phyloP scores from a whole-genome alignment of 1,140 invertebrate species.

The Metopolophium dirhodum region DNA sequence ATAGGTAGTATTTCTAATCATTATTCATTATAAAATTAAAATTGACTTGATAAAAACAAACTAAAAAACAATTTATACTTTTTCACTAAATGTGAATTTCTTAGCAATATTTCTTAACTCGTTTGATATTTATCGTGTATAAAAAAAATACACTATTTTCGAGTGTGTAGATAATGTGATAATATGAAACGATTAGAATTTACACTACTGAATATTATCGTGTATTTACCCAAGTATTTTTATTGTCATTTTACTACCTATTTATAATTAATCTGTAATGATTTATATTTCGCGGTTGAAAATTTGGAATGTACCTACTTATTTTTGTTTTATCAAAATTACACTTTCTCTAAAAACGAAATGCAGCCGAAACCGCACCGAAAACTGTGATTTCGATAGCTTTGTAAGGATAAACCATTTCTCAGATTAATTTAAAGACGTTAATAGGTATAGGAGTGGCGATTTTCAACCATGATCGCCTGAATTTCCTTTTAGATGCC shows the following conservation, averaged over 20 bases:
- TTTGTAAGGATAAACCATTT: neutral
- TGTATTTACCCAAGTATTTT: neutral
- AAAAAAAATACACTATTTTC: neutral
- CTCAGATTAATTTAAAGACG: neutral
- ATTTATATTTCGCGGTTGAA: neutral
- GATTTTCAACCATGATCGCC: neutral
- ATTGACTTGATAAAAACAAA: neutral
- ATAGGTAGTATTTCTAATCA: neutral
- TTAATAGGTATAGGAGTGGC: neutral
- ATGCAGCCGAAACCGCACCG: neutral
- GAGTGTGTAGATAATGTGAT: too few relatives aligned
- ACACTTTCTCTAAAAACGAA: neutral
- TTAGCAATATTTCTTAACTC: too few relatives aligned
- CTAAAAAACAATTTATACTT: neutral
- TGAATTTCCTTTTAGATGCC: neutral
- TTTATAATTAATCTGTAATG: neutral
- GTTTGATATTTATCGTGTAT: neutral
- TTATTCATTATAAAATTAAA: neutral
- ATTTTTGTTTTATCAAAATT: neutral
- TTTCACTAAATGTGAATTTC: neutral
- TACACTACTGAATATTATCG: neutral
- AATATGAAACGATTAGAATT: neutral
- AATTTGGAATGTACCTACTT: neutral
- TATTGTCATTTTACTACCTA: neutral
- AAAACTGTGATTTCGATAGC: neutral